Evolutionary conservation across 2,797 vertebrate species (phyloP).

Genomic region (Gouania willdenowi): DNA sequence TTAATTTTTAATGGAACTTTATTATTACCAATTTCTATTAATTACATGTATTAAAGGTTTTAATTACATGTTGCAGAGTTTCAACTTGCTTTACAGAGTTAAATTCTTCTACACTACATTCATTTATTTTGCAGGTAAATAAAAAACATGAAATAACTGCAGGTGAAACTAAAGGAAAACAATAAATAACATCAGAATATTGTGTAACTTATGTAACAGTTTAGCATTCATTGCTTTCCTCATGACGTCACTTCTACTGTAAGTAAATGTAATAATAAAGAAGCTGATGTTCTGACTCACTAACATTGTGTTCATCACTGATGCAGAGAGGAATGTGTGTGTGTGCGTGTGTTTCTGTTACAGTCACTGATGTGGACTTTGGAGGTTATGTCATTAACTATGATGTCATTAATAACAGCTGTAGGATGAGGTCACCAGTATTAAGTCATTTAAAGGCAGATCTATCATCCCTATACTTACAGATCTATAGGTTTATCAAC

Average conservation of each 20-base stretch:
- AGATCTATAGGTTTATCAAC: conserved; percentile 54
- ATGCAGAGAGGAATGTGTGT: conserved; percentile 1
- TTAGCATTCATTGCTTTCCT: neutral
- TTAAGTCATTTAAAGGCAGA: conserved; percentile 50
- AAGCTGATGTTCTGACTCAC: too few relatives aligned
- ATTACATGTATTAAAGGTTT: too few relatives aligned
- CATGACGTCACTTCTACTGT: too few relatives aligned
- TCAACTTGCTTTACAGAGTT: too few relatives aligned
- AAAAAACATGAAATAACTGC: too few relatives aligned
- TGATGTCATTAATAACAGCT: conserved; percentile 45
- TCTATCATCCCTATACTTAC: conserved; percentile 40
- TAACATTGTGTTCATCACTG: neutral
- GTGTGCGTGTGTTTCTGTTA: neutral
- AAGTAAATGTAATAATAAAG: too few relatives aligned
- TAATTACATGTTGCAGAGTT: too few relatives aligned
- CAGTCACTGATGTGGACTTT: conserved; percentile 3
- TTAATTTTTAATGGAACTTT: too few relatives aligned
- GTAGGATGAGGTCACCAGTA: conserved; percentile 36
- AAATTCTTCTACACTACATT: too few relatives aligned
- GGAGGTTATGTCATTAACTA: conserved; percentile 41
- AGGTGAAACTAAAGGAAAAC: neutral
- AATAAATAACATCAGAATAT: neutral
- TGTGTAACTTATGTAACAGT: conserved; percentile 11
- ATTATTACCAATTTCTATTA: too few relatives aligned
- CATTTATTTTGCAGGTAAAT: too few relatives aligned